Conservation (phyloP, 2,888 invertebrate species). For the Seladonia tumulorum region DNA sequence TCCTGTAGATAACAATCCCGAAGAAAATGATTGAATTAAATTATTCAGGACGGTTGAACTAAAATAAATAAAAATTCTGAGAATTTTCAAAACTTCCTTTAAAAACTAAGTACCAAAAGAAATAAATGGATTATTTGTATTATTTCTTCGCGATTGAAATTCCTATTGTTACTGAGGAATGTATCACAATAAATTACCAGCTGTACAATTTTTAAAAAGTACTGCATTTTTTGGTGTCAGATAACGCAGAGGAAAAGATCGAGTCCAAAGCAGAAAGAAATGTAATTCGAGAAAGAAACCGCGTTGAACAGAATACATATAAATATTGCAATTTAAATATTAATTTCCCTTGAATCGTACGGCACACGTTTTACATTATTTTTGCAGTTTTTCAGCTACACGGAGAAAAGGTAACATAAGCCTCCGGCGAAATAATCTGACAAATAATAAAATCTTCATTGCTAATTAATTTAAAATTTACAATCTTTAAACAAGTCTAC, state of each 20-base stretch:
- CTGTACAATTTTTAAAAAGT: no score
- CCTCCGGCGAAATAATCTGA: background rate
- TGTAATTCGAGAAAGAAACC: background rate
- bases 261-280: background rate
- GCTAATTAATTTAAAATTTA: background rate
- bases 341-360: background rate
- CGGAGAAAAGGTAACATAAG: background rate
- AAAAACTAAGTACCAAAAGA: background rate
- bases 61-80: background rate
- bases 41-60: background rate
- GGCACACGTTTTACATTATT: background rate
- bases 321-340: background rate
- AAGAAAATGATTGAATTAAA: background rate
- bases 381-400: no score
- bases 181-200: background rate
- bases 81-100: background rate
- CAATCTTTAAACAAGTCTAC: background rate
- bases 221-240: background rate
- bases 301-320: background rate
- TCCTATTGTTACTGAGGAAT: background rate
- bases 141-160: background rate
- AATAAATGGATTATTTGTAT: background rate
- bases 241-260: background rate
- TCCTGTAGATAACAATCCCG: background rate
- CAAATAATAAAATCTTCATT: background rate